Conservation (phyloP, 2,113 vertebrate species). For the Donacobius atricapilla region DNA sequence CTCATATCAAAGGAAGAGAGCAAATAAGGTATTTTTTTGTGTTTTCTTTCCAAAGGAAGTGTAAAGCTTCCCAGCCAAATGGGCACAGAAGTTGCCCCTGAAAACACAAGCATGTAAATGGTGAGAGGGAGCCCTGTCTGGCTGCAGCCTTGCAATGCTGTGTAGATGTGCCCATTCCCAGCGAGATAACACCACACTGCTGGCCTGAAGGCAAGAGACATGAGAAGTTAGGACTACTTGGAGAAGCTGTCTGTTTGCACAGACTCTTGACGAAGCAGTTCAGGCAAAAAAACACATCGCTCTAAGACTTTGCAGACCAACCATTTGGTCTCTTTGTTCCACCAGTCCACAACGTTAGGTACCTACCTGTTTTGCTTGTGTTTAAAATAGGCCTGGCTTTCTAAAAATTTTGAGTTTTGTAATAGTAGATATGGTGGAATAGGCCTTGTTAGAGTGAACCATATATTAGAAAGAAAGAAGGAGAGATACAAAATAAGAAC, state of each 20-base stretch:
- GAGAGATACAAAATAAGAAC: not conserved
- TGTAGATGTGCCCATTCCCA: not conserved
- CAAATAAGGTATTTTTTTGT: not conserved
- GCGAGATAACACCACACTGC: not conserved
- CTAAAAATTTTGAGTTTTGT: not conserved
- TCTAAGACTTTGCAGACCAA: not conserved
- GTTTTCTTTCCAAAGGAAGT: not conserved
- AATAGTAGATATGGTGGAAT: not conserved
- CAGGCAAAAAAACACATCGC: not conserved
- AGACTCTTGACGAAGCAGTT: not conserved
- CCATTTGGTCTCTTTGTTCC: not conserved
- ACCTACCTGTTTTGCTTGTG: not conserved
- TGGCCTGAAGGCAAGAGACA: not conserved
- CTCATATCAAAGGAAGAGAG: not conserved
- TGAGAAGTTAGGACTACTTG: not conserved
- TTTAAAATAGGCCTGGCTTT: not conserved
- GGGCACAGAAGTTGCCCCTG: not conserved
- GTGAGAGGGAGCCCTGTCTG: not conserved
- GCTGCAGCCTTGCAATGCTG: not conserved
- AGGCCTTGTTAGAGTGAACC: not conserved
- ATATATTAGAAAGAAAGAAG: not conserved
- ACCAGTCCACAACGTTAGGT: not conserved
- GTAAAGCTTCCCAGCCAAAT: not conserved
- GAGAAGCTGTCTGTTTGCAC: not conserved
- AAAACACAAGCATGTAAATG: not conserved